phyloP scores from a whole-genome alignment of 2,113 vertebrate species.

The Myiagra hebetior region DNA sequence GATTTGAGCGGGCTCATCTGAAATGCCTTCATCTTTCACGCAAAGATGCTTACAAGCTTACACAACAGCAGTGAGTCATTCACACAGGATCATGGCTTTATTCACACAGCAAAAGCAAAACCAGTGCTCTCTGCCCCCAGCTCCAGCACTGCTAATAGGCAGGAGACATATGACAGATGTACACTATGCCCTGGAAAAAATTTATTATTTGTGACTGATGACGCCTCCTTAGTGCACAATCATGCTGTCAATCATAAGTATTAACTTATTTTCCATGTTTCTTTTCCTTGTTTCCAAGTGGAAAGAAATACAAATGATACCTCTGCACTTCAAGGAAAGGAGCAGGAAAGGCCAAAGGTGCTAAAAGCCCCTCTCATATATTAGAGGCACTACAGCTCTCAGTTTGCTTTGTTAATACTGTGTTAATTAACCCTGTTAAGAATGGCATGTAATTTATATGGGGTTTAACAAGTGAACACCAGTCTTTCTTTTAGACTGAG shows the following conservation, averaged over 20 bases:
- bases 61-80: constrained; percentile 2
- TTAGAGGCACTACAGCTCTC: background rate
- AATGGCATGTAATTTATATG: background rate
- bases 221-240: background rate
- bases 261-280: background rate
- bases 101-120: background rate
- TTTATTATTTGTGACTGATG: background rate
- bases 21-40: background rate
- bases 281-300: background rate
- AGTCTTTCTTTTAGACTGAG: background rate
- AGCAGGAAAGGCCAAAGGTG: background rate
- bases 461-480: background rate
- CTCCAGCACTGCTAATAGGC: background rate
- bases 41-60: constrained; percentile 6
- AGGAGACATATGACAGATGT: background rate
- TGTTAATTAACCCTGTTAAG: background rate
- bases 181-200: background rate
- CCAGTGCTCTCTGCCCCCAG: background rate
- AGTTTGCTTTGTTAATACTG: background rate
- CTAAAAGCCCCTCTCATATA: background rate
- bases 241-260: background rate
- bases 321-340: background rate
- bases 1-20: background rate
- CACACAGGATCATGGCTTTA: background rate
- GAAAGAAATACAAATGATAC: background rate